Base-by-base conservation (phyloP, 2,797 vertebrate genomes). In the Rhabdophis nuchalis region DNA sequence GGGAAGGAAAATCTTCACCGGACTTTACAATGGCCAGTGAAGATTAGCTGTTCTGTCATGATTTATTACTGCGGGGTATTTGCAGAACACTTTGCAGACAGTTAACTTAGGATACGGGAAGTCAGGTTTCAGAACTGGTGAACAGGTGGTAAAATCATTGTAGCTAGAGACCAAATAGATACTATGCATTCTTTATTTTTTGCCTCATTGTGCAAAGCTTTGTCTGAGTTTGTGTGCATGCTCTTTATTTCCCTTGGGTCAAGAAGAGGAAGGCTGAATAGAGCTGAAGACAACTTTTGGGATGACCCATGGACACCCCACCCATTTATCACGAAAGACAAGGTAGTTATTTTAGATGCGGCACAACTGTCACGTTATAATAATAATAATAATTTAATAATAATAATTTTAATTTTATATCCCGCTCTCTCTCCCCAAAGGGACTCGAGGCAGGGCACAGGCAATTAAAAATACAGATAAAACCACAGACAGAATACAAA, bases 41-140 rank as follows among this genome's bases (percentile, higher is more conserved):
- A 93, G 61, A 50, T 58, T 16, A 29, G 88, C 50, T 85, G 41
- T 93, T 36, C 85, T 94, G 2, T 96, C 82, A 93, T 96, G 90
- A 95, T 97, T 94, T 95, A 90, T 96, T 94, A 91, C 95, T 87
- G 92, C 90, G 58, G 93, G 93, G 57, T 82, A 92, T 86, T 93
- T 95, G 61, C 90, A 95, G 93, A 94, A 94, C 93, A 93, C 94
- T 97, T 96, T 91, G 93, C 96, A 96, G 95, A 95, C 36, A 86
- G 95, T 90, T 95, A 96, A 94, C 93, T 95, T 97, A 95, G 93
- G 93, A 94, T 88, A 95, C 95, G 93, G 95, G 95, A 95, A 93
- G 95, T 96, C 91, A 92, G 91, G 96, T 94, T 96, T 96, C 94
- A 93, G 97, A 96, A 97, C 97, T 97, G 96, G 96, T 96, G 96